phyloP scores from a whole-genome alignment of 2,888 invertebrate genomes.

The Melipona beecheii region DNA sequence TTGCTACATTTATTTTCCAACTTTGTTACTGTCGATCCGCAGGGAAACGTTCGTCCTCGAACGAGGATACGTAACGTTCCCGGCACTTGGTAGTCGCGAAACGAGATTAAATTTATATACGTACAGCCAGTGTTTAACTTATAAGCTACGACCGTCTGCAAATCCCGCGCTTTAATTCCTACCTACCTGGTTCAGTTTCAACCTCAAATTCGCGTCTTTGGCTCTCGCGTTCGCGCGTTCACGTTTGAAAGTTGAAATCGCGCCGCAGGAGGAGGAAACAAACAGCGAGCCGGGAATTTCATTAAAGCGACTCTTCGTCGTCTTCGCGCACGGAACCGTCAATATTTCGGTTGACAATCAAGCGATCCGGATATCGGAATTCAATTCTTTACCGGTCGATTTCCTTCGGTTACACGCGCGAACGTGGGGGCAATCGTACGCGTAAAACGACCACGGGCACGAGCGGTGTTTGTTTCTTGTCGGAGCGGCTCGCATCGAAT shows the following conservation, averaged over 20 bases:
- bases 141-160: neutral
- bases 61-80: no score
- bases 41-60: conserved; percentile 32
- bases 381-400: conserved; percentile 74
- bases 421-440: neutral
- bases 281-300: conserved; percentile 68
- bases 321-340: conserved; percentile 46
- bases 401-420: conserved; percentile 2
- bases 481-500: conserved; percentile 59
- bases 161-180: neutral
- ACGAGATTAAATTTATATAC: conserved; percentile 11
- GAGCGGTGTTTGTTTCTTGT: conserved; percentile 25
- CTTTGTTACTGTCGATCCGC: no score
- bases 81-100: neutral
- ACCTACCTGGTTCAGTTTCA: neutral
- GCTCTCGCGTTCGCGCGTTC: no score
- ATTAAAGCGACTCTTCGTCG: conserved; percentile 42
- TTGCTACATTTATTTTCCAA: no score
- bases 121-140: neutral
- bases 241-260: neutral
- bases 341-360: conserved; percentile 64
- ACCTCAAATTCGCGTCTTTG: neutral
- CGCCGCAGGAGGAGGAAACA: conserved; percentile 33
- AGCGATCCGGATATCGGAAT: conserved; percentile 75
- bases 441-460: neutral